Base-by-base conservation (phyloP, 2,888 invertebrate species). In the Meandrusa payeni region DNA sequence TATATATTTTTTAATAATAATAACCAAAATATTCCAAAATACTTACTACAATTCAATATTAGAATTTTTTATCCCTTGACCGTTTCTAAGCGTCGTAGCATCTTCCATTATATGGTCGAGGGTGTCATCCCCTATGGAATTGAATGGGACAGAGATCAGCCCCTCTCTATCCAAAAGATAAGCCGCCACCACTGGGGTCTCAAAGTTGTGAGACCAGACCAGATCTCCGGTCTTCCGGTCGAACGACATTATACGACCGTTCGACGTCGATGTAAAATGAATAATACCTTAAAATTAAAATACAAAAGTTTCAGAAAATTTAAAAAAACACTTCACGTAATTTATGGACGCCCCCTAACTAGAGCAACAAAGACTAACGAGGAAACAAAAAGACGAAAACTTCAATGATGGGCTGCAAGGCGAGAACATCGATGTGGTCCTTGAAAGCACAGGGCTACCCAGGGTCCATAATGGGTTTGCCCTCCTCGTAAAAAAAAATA, bases 241-340 rank as follows among this genome's bases (percentile, higher is more conserved):
- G 49, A 98, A 89, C 0, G 97, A 97, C 54, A 96, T 91, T 17
- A 97, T 90, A 40, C 93, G 90, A 0, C 98, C 98, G 55, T 92
- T 94, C 0, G 96, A 96, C 54, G 97, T 97, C 0, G 96, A 95
- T 0, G 97, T 93, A 69, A 97, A 94, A 75, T 98, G 97, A 5
- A 94, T 91, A 54, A 94, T 91, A 63, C 95, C 97, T 97, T 15
- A 15, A 15, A 15, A 15, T 32, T 5, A 27, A 27, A 11, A 27
- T 27, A 11, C 6, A 11, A 22, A n/a, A 4, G 2, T 22, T 22
- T 22, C 6, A n/a, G n/a, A n/a, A n/a, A n/a, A n/a, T n/a, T n/a
- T n/a, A n/a, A n/a, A n/a, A n/a, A n/a, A n/a, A n/a, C n/a, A n/a
- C n/a, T n/a, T n/a, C n/a, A n/a, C n/a, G n/a, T n/a, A n/a, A n/a